phyloP scores from a whole-genome alignment of 2,113 vertebrate genomes.

The Apistogramma diplotaenia region DNA sequence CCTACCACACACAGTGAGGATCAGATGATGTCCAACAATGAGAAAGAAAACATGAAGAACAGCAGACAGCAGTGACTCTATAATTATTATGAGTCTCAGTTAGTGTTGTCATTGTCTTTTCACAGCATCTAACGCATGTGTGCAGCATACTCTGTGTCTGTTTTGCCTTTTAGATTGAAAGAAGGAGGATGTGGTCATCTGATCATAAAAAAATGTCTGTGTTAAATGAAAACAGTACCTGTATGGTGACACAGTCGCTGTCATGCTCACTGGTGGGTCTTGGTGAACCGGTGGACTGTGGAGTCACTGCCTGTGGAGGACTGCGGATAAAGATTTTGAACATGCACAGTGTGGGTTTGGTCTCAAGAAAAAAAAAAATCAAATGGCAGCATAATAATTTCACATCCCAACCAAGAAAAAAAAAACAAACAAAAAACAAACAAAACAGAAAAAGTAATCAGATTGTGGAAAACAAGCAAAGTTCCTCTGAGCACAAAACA shows the following conservation, averaged over 20 bases:
- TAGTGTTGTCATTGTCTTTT: no score
- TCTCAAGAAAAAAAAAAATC: not conserved
- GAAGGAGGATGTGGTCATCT: not conserved
- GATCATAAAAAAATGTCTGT: not conserved
- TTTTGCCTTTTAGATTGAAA: no score
- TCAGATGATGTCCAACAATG: not conserved
- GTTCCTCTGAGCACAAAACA: conserved; percentile 1
- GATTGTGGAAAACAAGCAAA: conserved; percentile 7
- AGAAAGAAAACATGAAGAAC: not conserved
- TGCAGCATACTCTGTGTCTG: no score
- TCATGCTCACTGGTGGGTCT: conserved; percentile 66
- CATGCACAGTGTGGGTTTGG: not conserved
- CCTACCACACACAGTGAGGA: conserved; percentile 11
- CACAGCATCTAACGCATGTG: no score
- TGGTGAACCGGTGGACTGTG: conserved; percentile 57
- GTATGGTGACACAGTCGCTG: conserved; percentile 73
- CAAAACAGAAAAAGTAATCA: not conserved
- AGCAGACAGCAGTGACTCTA: no score
- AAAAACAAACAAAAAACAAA: no score
- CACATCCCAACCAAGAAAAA: conserved; percentile 9
- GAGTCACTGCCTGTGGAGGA: conserved; percentile 62
- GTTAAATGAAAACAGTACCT: conserved; percentile 52
- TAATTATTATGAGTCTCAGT: no score
- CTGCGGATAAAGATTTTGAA: conserved; percentile 42
- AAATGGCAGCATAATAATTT: not conserved